Base-by-base conservation (phyloP, 2,797 vertebrate genomes). In the Phrynocephalus forsythii region DNA sequence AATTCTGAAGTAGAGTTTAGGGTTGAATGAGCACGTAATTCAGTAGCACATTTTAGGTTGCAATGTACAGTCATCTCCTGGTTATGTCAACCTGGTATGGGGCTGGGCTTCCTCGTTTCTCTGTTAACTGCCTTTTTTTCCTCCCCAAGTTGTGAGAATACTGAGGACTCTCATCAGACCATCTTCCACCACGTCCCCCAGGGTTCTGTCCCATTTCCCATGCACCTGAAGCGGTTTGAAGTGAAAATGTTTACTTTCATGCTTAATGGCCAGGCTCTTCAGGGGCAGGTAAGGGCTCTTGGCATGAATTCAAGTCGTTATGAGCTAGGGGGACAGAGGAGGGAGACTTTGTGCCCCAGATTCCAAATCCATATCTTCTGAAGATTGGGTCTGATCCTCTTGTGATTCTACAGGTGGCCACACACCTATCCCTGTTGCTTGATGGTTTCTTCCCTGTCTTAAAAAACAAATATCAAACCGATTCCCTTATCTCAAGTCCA, bases 211-310 rank as follows among this genome's bases (percentile, higher is more conserved):
- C 92, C 85, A 33, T 89, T 95, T 91, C 97, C 97, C 15, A 95
- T 95, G 80, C 97, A 97, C 56, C 38, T 97, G 8, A 98, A 98
- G 89, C 97, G 97, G 84, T 98, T 98, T 94, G 97, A 97, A 95
- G 94, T 97, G 79, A 96, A 88, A 85, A 97, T 96, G 94, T 98
- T 99, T 86, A 93, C 95, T 3, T 97, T 98, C 85, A 92, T 96
- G 20, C 90, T 92, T 85, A 94, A 94, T 1, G 78, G 95, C 0
- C 33, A 91, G 5, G 84, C 96, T 63, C 67, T 94, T 33, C 92
- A 89, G 71, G 89, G 82, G 56, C 94, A 96, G 96, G 97, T 98
- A 91, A 95, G 88, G 28, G 8, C 16, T 16, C 22, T 44, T 48
- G 38, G 30, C 38, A 76, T 22, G 73, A 26, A 44, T 20, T 48